Base-by-base conservation (phyloP, 2,113 vertebrate genomes). In the Triplophysa tibetana region DNA sequence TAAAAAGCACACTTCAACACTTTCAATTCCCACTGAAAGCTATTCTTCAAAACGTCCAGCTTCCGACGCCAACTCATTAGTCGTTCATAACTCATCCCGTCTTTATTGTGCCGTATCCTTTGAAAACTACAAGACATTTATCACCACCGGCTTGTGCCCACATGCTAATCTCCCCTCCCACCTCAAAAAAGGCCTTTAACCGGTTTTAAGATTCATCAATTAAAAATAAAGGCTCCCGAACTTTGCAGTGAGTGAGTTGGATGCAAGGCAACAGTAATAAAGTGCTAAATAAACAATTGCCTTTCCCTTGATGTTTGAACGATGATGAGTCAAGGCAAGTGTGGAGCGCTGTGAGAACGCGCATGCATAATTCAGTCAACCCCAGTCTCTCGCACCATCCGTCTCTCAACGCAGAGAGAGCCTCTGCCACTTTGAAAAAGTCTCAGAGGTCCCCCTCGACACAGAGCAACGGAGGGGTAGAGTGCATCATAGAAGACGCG, bases 261-360 rank as follows among this genome's bases (percentile, higher is more conserved):
- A 92, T 74, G 69, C 61, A 75, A 69, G 54, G 70, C 43, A 24
- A 89, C 86, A 89, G 87, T 86, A 87, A 87, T 87, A 89, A 86
- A 84, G 78, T 89, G 89, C 84, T 87, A 88, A 85, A 85, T 78
- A 88, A 81, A 87, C 85, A 90, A 87, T 88, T 88, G 89, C 87
- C 83, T 88, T 90, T 92, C 89, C 90, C 91, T 90, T 86, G 88
- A 84, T 86, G 88, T 83, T 86, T 90, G 58, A 87, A 88, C 83
- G 79, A 88, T 91, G 84, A 91, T 92, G 89, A 92, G 89, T 91
- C 89, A 89, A 83, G 82, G 83, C 89, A 88, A 83, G 88, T 82
- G 85, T 81, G 64, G 41, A 64, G 72, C 56, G 72, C 58, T 78
- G 41, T 61, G 82, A 38, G 70, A 79, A 75, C 62, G 62, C 41